These are phyloP conservation scores for Napeogenes sylphis DNA, from an alignment of 2,888 invertebrate genomes.

Conservation along the genomic window DNA sequence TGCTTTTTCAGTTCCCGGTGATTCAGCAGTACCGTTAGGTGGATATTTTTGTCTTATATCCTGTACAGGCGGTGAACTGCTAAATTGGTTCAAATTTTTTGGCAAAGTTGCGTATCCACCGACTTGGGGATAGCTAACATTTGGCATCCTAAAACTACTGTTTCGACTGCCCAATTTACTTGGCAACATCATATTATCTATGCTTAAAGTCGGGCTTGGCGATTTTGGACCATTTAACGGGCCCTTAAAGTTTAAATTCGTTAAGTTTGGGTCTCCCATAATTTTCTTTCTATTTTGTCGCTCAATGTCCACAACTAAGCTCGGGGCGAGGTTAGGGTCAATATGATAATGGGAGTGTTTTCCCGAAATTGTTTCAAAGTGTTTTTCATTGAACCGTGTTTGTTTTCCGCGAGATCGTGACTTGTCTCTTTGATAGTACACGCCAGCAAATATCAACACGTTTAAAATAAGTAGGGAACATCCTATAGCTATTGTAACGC, in stretches of 20 bases:
- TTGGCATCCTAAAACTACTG: slow-evolving; percentile 70
- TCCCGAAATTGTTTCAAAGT: slow-evolving; percentile 85
- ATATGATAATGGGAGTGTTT: slow-evolving; percentile 89
- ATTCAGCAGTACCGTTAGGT: slow-evolving; percentile 76
- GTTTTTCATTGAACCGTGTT: slow-evolving; percentile 82
- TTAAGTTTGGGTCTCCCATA: slow-evolving; percentile 73
- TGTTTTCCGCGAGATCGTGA: slow-evolving; percentile 84
- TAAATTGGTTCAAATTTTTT: slow-evolving; percentile 78
- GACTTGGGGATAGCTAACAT: slow-evolving; percentile 67
- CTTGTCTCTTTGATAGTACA: slow-evolving; percentile 89
- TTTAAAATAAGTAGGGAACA: slow-evolving; percentile 89
- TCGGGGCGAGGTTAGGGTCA: slow-evolving; percentile 86
- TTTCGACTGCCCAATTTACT: slow-evolving; percentile 73
- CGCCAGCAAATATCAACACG: slow-evolving; percentile 89
- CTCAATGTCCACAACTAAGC: slow-evolving; percentile 90
- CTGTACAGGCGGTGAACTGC: slow-evolving; percentile 70
- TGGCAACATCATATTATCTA: slow-evolving; percentile 73
- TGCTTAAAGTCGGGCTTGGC: slow-evolving; percentile 80
- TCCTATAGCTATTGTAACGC: slow-evolving; percentile 88
- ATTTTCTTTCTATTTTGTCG: slow-evolving; percentile 72
- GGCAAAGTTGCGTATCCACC: slow-evolving; percentile 77
- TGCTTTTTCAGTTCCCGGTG: slow-evolving; percentile 51
- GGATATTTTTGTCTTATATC: slow-evolving; percentile 78
- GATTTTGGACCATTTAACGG: slow-evolving; percentile 77
- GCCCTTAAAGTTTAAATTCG: slow-evolving; percentile 77